Evolutionary conservation across 2,888 invertebrate genomes (phyloP).

Genomic region (Rotaria sp.): DNA sequence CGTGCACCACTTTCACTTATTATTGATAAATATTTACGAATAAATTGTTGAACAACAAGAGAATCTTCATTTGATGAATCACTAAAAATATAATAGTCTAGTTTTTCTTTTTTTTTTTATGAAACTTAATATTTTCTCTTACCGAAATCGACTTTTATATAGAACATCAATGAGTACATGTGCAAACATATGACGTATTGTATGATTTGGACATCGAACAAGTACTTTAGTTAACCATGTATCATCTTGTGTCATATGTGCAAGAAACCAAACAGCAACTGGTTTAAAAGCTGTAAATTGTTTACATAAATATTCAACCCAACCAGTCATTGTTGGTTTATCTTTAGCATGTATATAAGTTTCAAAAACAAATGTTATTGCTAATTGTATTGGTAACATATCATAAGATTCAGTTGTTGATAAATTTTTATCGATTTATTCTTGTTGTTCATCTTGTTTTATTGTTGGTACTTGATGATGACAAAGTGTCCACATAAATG

Average conservation of each 20-base stretch:
- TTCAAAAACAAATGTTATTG: conserved; percentile 75
- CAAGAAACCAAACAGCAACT: conserved; percentile 31
- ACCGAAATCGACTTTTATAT: conserved; percentile 21
- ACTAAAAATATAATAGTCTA: background rate
- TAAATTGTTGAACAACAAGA: conserved; percentile 22
- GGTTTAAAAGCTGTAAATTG: conserved; percentile 2
- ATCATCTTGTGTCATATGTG: background rate
- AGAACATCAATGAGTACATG: conserved; percentile 27
- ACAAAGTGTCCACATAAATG: conserved; percentile 93
- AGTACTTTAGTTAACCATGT: conserved; percentile 33
- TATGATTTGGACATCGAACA: conserved; percentile 35
- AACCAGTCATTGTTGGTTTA: conserved; percentile 62
- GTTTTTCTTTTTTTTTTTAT: no score
- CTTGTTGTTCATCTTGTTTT: conserved; percentile 64
- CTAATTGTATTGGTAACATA: conserved; percentile 72
- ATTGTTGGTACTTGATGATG: conserved; percentile 50
- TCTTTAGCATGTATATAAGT: conserved; percentile 93
- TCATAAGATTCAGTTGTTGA: background rate
- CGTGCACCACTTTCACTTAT: background rate
- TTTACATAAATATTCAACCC: conserved; percentile 39
- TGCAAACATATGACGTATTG: conserved; percentile 35
- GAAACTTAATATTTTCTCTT: no score
- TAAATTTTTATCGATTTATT: background rate
- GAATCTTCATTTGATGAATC: conserved; percentile 5
- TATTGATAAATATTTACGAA: conserved; percentile 11